Percentiles rank a stretch among this genome's conserved stretches.
Evolutionary conservation across 2,888 invertebrate genomes (phyloP).

Genomic region (Macropis europaea): DNA sequence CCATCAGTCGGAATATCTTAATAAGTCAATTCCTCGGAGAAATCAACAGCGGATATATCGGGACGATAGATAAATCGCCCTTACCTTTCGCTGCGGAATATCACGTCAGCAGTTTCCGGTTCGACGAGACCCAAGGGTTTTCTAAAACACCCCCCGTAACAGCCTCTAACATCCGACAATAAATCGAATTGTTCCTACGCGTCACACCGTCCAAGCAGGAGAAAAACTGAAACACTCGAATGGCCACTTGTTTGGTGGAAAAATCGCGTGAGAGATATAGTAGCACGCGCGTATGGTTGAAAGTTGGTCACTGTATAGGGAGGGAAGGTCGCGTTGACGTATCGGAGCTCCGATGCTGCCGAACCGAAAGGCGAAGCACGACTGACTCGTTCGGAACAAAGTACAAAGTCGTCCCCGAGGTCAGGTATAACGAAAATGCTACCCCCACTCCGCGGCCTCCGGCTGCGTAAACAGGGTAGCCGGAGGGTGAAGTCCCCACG

Average conservation of each 20-base stretch:
- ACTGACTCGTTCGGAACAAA: conserved; percentile 47
- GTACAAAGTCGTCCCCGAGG: conserved; percentile 43
- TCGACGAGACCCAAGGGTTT: conserved; percentile 36
- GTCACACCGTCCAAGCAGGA: not conserved
- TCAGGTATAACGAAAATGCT: conserved; percentile 44
- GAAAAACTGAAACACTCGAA: too few species aligned
- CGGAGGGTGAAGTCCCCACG: conserved; percentile 16
- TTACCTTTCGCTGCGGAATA: conserved; percentile 13
- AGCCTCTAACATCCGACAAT: not conserved
- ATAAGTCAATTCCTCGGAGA: conserved; percentile 14
- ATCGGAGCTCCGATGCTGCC: conserved; percentile 6
- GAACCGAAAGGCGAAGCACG: conserved; percentile 38
- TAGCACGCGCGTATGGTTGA: too few species aligned
- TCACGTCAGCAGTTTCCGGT: conserved; percentile 8
- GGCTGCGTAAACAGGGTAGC: conserved; percentile 37
- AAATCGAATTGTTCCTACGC: not conserved
- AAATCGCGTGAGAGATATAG: too few species aligned
- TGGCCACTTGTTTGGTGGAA: too few species aligned
- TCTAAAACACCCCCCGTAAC: conserved; percentile 11
- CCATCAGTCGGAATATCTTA: conserved; percentile 1
- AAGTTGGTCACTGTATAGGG: too few species aligned
- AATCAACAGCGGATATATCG: conserved; percentile 18
- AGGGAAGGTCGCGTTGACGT: too few species aligned
- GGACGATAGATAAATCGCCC: conserved; percentile 25
- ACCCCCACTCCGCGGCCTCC: conserved; percentile 21